Percentiles rank a stretch among this genome's conserved stretches.
phyloP scores from a whole-genome alignment of 2,113 vertebrate species.

The Dasyprocta punctata region DNA sequence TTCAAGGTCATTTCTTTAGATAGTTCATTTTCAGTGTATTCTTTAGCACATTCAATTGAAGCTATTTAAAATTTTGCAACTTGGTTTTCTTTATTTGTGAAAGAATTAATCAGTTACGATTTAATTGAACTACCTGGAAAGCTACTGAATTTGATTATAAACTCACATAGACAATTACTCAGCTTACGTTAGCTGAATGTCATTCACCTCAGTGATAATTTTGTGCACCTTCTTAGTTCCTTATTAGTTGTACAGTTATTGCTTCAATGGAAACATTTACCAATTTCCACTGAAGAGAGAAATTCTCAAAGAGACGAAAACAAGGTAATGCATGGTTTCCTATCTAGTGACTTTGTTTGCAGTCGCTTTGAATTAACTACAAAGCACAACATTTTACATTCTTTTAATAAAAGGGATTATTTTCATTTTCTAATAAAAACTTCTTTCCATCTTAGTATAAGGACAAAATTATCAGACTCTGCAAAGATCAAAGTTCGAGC shows the following conservation, averaged over 20 bases:
- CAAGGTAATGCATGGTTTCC: neutral
- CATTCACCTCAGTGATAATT: slow-evolving; percentile 15
- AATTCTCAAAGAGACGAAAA: neutral
- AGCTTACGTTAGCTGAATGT: slow-evolving; percentile 48
- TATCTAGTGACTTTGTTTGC: neutral
- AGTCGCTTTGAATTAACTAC: slow-evolving; percentile 43
- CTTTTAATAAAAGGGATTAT: neutral
- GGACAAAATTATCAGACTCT: neutral
- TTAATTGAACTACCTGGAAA: slow-evolving; percentile 74
- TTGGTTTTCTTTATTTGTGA: slow-evolving; percentile 43
- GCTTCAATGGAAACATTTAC: slow-evolving; percentile 1
- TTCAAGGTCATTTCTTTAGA: slow-evolving; percentile 57
- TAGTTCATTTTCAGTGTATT: slow-evolving; percentile 64
- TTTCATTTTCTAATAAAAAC: slow-evolving; percentile 55
- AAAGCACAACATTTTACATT: neutral
- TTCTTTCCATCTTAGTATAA: neutral
- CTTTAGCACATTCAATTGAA: slow-evolving; percentile 56
- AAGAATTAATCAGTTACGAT: slow-evolving; percentile 63
- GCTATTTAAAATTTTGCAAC: slow-evolving; percentile 73
- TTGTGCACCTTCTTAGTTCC: neutral
- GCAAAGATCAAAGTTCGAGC: slow-evolving; percentile 57
- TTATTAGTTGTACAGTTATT: neutral
- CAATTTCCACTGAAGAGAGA: neutral
- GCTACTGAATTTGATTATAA: slow-evolving; percentile 63
- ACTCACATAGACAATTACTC: slow-evolving; percentile 63